A percentile compares a stretch with the other conserved stretches of the same genome.
Conservation (phyloP, 2,113 vertebrate species). For the Oostethus manadensis region DNA sequence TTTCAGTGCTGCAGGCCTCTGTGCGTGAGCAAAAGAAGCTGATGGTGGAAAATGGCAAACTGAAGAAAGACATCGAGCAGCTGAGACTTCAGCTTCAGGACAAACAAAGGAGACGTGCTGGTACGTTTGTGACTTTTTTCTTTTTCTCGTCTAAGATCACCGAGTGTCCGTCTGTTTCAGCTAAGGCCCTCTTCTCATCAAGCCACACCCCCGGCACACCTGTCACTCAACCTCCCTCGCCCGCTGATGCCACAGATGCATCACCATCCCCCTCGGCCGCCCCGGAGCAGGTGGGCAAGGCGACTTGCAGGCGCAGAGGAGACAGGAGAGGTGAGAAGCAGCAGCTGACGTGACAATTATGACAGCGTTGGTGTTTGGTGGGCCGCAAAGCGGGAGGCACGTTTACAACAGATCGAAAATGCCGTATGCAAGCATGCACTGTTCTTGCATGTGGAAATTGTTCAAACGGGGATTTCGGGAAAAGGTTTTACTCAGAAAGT, state of each 20-base stretch:
- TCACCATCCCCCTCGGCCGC: conserved; percentile 1
- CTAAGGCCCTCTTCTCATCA: conserved; percentile 24
- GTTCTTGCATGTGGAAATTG: too few relatives aligned
- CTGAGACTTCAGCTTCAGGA: conserved; percentile 81
- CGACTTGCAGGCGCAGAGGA: conserved; percentile 29
- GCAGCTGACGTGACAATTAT: neutral
- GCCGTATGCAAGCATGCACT: too few relatives aligned
- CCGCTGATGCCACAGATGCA: conserved; percentile 13
- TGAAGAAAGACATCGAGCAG: conserved; percentile 92
- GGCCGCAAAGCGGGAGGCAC: too few relatives aligned
- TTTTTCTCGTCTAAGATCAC: neutral
- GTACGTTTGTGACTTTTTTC: conserved; percentile 7
- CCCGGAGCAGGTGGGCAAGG: conserved; percentile 12
- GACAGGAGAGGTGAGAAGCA: conserved; percentile 27
- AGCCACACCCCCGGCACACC: conserved; percentile 17
- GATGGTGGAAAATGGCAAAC: conserved; percentile 89
- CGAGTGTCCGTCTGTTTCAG: conserved; percentile 24
- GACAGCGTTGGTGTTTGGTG: too few relatives aligned
- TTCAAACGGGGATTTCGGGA: too few relatives aligned
- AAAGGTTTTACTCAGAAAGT: too few relatives aligned
- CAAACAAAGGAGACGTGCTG: conserved; percentile 78
- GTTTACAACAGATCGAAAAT: too few relatives aligned
- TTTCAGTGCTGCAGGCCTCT: conserved; percentile 85
- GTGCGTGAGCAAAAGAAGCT: conserved; percentile 93
- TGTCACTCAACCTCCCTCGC: neutral